Conservation (phyloP, 2,113 vertebrate species). For the Hucho hucho region DNA sequence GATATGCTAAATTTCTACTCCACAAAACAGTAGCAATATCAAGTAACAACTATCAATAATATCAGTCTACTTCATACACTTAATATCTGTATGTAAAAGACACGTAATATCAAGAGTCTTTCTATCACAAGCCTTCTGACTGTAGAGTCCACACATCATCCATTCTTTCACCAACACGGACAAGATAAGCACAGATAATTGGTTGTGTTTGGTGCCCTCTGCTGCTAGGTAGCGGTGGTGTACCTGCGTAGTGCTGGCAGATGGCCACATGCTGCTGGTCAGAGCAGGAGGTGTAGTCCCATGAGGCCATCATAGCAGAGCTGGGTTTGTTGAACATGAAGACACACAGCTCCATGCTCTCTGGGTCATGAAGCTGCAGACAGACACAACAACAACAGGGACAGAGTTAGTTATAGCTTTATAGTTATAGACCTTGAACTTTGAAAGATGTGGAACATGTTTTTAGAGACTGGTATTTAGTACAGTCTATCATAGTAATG, state of each 20-base stretch:
- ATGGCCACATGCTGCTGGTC: conserved; percentile 74
- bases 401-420: background rate
- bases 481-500: too few species aligned
- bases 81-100: too few species aligned
- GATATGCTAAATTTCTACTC: too few species aligned
- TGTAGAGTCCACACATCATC: too few species aligned
- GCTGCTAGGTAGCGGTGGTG: background rate
- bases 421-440: background rate
- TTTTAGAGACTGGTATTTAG: too few species aligned
- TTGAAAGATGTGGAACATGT: background rate
- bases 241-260: conserved; percentile 87
- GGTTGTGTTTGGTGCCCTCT: background rate
- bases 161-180: too few species aligned
- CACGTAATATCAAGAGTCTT: too few species aligned
- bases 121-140: too few species aligned
- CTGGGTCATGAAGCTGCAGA: conserved; percentile 74
- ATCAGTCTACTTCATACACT: too few species aligned
- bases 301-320: conserved; percentile 82
- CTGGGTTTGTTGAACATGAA: conserved; percentile 80
- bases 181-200: too few species aligned
- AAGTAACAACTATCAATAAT: too few species aligned
- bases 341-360: conserved; percentile 77
- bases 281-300: conserved; percentile 87
- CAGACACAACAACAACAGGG: conserved; percentile 27
- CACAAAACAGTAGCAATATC: too few species aligned